These are phyloP conservation scores for Chionodraco myersi DNA, from an alignment of 2,113 vertebrate genomes.

Conservation along the genomic window DNA sequence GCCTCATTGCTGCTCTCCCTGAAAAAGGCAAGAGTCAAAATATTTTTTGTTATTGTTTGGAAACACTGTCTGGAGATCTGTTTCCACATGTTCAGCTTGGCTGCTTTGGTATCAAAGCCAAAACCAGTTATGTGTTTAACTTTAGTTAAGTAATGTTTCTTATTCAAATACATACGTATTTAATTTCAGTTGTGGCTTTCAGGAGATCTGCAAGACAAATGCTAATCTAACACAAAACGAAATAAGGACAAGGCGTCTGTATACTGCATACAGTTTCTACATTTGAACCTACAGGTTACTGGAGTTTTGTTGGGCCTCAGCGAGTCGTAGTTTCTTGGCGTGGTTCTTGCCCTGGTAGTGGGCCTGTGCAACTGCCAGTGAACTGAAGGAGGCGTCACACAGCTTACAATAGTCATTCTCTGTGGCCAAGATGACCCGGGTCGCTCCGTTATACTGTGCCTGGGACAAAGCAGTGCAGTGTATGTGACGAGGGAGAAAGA, in stretches of 20 bases:
- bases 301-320: conserved; percentile 90
- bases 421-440: conserved; percentile 96
- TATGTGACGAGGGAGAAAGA: conserved; percentile 18
- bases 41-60: too few relatives aligned
- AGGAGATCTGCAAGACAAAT: neutral
- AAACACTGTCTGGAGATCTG: too few relatives aligned
- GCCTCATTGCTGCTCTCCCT: conserved; percentile 85
- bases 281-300: conserved; percentile 87
- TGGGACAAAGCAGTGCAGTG: conserved; percentile 68
- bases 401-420: conserved; percentile 99
- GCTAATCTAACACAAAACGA: neutral
- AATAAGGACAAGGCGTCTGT: neutral
- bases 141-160: too few relatives aligned
- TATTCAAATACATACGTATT: too few relatives aligned
- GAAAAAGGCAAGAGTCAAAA: conserved; percentile 40
- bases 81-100: too few relatives aligned
- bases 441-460: conserved; percentile 89
- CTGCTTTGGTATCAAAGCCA: too few relatives aligned
- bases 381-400: conserved; percentile 97
- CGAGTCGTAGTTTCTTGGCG: conserved; percentile 93
- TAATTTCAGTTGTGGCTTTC: neutral
- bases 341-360: conserved; percentile 99
- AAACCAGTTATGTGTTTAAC: too few relatives aligned
- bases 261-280: neutral
- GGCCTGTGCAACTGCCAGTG: conserved; percentile 95